Percentiles rank a stretch among this genome's conserved stretches.
Evolutionary conservation across 2,113 vertebrate species (phyloP).

Genomic region (Apus apus): DNA sequence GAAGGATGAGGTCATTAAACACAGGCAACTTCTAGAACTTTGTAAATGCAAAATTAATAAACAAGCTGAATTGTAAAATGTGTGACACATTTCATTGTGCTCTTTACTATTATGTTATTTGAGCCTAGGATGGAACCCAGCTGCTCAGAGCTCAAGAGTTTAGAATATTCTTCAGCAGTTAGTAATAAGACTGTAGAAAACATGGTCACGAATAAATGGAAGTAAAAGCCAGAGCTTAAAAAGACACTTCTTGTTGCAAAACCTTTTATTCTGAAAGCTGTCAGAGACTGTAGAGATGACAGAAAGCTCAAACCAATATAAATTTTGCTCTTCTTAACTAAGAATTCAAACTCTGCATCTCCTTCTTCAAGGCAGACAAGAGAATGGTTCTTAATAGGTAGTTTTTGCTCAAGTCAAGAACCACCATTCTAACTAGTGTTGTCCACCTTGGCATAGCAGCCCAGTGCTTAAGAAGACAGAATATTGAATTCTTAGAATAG

Average conservation of each 20-base stretch:
- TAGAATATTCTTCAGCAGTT: background rate
- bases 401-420: constrained; percentile 33
- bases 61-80: background rate
- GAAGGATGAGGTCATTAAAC: background rate
- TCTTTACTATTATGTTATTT: background rate
- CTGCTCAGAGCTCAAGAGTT: background rate
- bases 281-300: background rate
- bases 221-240: background rate
- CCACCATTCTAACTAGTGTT: background rate
- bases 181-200: background rate
- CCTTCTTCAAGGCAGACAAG: background rate
- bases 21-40: background rate
- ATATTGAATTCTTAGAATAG: background rate
- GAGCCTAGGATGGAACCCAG: background rate
- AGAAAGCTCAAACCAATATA: background rate
- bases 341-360: background rate
- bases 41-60: background rate
- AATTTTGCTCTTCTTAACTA: background rate
- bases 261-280: background rate
- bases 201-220: background rate
- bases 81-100: background rate
- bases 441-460: background rate
- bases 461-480: background rate
- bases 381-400: constrained; percentile 1
- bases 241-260: background rate